A percentile compares a stretch with the other conserved stretches of the same genome.
phyloP scores from a whole-genome alignment of 2,888 invertebrate species.

The Pollenia amentaria region DNA sequence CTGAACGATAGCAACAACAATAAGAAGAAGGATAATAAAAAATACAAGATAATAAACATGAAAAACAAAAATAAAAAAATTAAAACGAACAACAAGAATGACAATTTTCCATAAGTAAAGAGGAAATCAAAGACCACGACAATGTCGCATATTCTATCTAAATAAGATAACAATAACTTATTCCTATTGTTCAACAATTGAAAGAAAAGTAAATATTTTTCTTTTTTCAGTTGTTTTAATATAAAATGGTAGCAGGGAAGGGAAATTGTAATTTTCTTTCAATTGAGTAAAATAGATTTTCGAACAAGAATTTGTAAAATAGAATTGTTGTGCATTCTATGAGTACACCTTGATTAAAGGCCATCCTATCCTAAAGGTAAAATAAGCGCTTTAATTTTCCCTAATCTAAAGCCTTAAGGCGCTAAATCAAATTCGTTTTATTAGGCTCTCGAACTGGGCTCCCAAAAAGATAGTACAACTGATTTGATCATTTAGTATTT shows the following conservation, averaged over 20 bases:
- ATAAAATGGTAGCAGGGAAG: not conserved
- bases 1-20: conserved; percentile 50
- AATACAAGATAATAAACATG: conserved; percentile 43
- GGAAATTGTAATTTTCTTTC: too few species aligned
- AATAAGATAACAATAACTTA: conserved; percentile 44
- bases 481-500: too few species aligned
- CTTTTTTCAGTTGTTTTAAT: not conserved
- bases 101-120: conserved; percentile 2
- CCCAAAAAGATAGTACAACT: too few species aligned
- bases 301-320: too few species aligned
- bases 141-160: conserved; percentile 17
- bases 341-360: too few species aligned
- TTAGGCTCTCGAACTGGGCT: too few species aligned
- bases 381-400: too few species aligned
- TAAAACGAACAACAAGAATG: conserved; percentile 43
- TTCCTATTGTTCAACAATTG: conserved; percentile 35
- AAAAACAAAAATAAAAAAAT: not conserved
- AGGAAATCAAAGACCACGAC: conserved; percentile 48
- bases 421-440: too few species aligned
- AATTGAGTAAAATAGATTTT: too few species aligned
- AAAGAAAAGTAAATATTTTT: conserved; percentile 9
- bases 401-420: too few species aligned
- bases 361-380: too few species aligned
- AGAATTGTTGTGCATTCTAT: too few species aligned
- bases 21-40: conserved; percentile 16